A percentile compares a stretch with the other conserved stretches of the same genome.
Conservation (phyloP, 2,888 invertebrate species). For the Catocala sponsa region DNA sequence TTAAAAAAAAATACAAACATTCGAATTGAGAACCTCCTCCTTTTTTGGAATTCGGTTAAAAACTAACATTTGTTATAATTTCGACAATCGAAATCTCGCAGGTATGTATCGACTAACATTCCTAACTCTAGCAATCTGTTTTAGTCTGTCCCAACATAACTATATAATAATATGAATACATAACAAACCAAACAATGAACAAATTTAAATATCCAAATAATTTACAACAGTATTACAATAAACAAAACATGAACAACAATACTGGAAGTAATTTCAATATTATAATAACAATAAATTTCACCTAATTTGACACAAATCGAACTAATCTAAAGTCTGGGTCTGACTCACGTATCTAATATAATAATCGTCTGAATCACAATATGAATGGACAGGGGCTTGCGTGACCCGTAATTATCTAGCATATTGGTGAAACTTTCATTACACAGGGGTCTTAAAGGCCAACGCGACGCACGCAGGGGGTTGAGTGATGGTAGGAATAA, state of each 20-base stretch:
- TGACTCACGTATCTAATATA: slow-evolving; percentile 54
- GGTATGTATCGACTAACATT: no score
- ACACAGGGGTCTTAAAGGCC: slow-evolving; percentile 64
- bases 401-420: slow-evolving; percentile 70
- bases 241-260: slow-evolving; percentile 17
- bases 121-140: no score
- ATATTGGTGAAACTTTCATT: slow-evolving; percentile 51
- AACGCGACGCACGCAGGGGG: slow-evolving; percentile 56
- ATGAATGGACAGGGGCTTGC: slow-evolving; percentile 68
- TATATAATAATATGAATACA: no score
- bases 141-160: no score
- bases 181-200: background rate
- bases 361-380: slow-evolving; percentile 56
- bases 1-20: no score
- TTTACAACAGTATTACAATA: slow-evolving; percentile 22
- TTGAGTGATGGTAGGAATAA: slow-evolving; percentile 46
- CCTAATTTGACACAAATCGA: slow-evolving; percentile 53
- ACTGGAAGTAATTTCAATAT: slow-evolving; percentile 19
- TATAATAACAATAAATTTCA: slow-evolving; percentile 43
- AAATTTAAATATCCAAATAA: slow-evolving; percentile 19
- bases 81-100: no score
- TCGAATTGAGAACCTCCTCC: no score
- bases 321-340: slow-evolving; percentile 38
- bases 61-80: no score
- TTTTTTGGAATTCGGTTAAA: no score